phyloP scores from a whole-genome alignment of 2,113 vertebrate genomes.

The Dicerorhinus sumatrensis region DNA sequence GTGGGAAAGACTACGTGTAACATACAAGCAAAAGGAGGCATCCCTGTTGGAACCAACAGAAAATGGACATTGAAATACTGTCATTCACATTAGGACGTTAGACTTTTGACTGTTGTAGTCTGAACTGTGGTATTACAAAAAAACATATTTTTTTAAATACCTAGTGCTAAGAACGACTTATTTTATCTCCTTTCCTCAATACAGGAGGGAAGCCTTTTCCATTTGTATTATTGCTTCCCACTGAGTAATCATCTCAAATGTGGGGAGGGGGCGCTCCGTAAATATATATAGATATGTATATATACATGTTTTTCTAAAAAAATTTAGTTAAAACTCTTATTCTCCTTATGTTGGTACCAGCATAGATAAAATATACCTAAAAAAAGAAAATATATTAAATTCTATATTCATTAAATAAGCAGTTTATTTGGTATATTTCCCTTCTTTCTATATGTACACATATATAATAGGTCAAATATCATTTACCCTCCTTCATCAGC shows the following conservation, averaged over 20 bases:
- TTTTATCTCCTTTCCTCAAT: constrained; percentile 49
- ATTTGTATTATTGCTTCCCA: constrained; percentile 45
- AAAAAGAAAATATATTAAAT: constrained; percentile 38
- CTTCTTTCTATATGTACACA: not conserved
- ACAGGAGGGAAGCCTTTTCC: not conserved
- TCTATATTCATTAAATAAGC: constrained; percentile 48
- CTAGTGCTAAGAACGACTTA: constrained; percentile 73
- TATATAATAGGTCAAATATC: not conserved
- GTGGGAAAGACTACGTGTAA: constrained; percentile 94
- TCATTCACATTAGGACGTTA: constrained; percentile 66
- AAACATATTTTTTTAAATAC: constrained; percentile 84
- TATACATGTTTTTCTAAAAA: constrained; percentile 78
- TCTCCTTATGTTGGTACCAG: constrained; percentile 37
- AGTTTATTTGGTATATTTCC: constrained; percentile 10
- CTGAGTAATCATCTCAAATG: constrained; percentile 34
- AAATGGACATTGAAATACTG: constrained; percentile 80
- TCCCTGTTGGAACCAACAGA: constrained; percentile 58
- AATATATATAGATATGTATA: constrained; percentile 73
- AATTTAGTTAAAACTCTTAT: constrained; percentile 3
- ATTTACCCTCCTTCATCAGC: not conserved
- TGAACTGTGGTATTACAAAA: constrained; percentile 64
- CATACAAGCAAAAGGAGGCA: constrained; percentile 41
- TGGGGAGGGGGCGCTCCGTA: not conserved
- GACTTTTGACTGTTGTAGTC: constrained; percentile 72
- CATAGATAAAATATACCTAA: constrained; percentile 58